A percentile compares a stretch with the other conserved stretches of the same genome.
Evolutionary conservation across 30 jellyfish, hydroid and myxozoan genomes (phyloP).

Genomic region (Aurelia aurita complex sp. Pacific): DNA sequence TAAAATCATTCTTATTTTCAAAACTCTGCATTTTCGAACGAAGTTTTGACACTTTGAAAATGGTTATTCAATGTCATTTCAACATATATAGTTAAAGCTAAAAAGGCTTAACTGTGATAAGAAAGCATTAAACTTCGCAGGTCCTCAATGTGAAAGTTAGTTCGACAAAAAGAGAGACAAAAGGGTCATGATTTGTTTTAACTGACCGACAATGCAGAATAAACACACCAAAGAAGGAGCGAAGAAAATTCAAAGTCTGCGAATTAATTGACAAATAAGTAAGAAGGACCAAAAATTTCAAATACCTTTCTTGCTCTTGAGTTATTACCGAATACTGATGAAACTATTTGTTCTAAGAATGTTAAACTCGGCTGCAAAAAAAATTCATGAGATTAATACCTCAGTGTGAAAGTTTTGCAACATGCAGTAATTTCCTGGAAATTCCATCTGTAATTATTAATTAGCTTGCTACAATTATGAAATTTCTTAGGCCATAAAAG

Average conservation of each 20-base stretch:
- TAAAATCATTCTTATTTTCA: too few species aligned
- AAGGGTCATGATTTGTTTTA: too few species aligned
- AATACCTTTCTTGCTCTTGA: slow-evolving; percentile 41
- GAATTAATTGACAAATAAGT: neutral
- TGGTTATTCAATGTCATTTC: too few species aligned
- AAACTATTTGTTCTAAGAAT: slow-evolving; percentile 31
- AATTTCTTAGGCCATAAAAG: too few species aligned
- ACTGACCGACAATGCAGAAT: neutral
- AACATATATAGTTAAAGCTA: too few species aligned
- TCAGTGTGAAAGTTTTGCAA: too few species aligned
- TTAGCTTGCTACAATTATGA: too few species aligned
- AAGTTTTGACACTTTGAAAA: neutral
- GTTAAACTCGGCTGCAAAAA: slow-evolving; percentile 46
- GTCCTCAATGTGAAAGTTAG: too few species aligned
- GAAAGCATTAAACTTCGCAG: neutral
- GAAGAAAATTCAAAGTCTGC: neutral
- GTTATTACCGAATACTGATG: slow-evolving; percentile 54
- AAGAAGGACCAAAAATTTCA: neutral
- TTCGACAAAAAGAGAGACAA: too few species aligned
- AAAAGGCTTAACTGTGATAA: neutral
- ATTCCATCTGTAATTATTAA: too few species aligned
- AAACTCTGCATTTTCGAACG: too few species aligned
- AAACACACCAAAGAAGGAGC: neutral
- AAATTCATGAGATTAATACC: neutral
- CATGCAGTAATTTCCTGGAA: too few species aligned